These are phyloP conservation scores for fruit fly (Drosophila melanogaster) DNA, from an alignment of 1,140 invertebrate genomes.

Conservation along the genomic window Release_6_plus_ISO1_MT NT_033777.3:19825001-19825500, in stretches of 20 bases:
- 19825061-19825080: neutral
- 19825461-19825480: slow-evolving; percentile 76
- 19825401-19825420: slow-evolving; percentile 50
- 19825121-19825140: slow-evolving; percentile 9
- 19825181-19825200: slow-evolving; percentile 22
- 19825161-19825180: slow-evolving; percentile 11
- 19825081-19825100: neutral
- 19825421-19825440: slow-evolving; percentile 57
- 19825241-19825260: slow-evolving; percentile 7
- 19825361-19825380: slow-evolving; percentile 74
- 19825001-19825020: slow-evolving; percentile 45
- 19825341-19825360: slow-evolving; percentile 29
- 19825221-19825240: neutral
- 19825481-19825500: slow-evolving; percentile 74
- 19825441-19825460: slow-evolving; percentile 25
- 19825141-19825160: slow-evolving; percentile 12
- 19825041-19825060: slow-evolving; percentile 51
- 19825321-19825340: slow-evolving; percentile 67
- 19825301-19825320: slow-evolving; percentile 21
- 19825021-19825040: slow-evolving; percentile 45
- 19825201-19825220: slow-evolving; percentile 23
- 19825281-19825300: slow-evolving; percentile 2
- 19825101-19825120: neutral
- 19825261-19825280: neutral
- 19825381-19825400: slow-evolving; percentile 58